Percentiles rank a stretch among this genome's conserved stretches.
phyloP scores from a whole-genome alignment of 1,140 invertebrate species.

The Ylistrum balloti region DNA sequence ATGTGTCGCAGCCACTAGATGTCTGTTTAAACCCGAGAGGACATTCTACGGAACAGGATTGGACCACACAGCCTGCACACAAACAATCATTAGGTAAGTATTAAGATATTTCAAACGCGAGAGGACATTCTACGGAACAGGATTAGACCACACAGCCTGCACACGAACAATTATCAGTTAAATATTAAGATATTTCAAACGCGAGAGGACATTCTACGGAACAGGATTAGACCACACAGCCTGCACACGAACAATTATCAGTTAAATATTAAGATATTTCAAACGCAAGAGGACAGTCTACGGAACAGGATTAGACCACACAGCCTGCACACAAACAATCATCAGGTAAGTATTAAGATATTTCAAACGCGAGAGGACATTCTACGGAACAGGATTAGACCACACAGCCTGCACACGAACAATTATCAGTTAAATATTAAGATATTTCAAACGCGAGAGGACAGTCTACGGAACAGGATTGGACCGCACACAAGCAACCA shows the following conservation, averaged over 20 bases:
- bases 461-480: too few species aligned
- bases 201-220: slow-evolving; percentile 41
- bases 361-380: too few species aligned
- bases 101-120: not conserved
- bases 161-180: not conserved
- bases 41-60: slow-evolving; percentile 17
- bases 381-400: too few species aligned
- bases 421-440: too few species aligned
- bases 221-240: not conserved
- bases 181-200: not conserved
- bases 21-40: slow-evolving; percentile 43
- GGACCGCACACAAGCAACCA: too few species aligned
- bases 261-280: too few species aligned
- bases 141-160: not conserved
- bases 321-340: slow-evolving; percentile 36
- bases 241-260: not conserved
- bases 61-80: slow-evolving; percentile 9
- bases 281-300: slow-evolving; percentile 45
- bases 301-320: not conserved
- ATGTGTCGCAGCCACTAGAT: slow-evolving; percentile 49
- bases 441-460: too few species aligned
- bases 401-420: too few species aligned
- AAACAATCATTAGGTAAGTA: not conserved
- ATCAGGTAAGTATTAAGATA: too few species aligned
- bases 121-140: slow-evolving; percentile 41